phyloP scores from a whole-genome alignment of 2,888 invertebrate genomes.

The Rotaria macrura region DNA sequence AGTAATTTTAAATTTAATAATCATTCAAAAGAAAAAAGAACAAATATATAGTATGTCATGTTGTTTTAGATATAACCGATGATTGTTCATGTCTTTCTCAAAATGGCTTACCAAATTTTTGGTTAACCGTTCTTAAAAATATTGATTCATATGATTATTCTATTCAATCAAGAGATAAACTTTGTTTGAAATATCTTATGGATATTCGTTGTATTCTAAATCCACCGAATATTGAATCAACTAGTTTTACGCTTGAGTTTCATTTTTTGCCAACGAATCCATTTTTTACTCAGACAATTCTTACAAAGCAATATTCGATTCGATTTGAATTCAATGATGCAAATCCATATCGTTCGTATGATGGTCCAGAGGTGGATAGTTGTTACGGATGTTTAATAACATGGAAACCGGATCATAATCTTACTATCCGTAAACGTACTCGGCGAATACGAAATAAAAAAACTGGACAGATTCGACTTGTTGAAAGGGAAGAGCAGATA shows the following conservation, averaged over 20 bases:
- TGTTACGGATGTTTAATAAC: conserved; percentile 22
- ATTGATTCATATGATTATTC: conserved; percentile 54
- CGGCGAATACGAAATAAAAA: conserved; percentile 91
- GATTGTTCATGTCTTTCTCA: conserved; percentile 17
- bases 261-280: conserved; percentile 44
- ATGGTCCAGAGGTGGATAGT: conserved; percentile 29
- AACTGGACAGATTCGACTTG: conserved; percentile 75
- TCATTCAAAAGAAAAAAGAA: too few species aligned
- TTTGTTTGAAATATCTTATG: conserved; percentile 69
- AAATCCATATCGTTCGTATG: conserved; percentile 26
- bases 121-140: conserved; percentile 86
- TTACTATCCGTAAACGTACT: conserved; percentile 60
- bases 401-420: conserved; percentile 27
- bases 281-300: conserved; percentile 27
- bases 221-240: background rate
- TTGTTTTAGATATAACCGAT: too few species aligned
- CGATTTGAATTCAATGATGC: conserved; percentile 15
- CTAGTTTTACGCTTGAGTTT: conserved; percentile 26
- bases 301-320: conserved; percentile 26
- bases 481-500: conserved; percentile 82
- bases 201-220: conserved; percentile 59
- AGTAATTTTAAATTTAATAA: background rate
- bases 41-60: too few species aligned
- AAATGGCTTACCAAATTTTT: conserved; percentile 78
- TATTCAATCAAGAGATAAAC: conserved; percentile 67